Evolutionary conservation across 1,140 invertebrate species (phyloP).

Genomic region (Drosophila trapezifrons): DNA sequence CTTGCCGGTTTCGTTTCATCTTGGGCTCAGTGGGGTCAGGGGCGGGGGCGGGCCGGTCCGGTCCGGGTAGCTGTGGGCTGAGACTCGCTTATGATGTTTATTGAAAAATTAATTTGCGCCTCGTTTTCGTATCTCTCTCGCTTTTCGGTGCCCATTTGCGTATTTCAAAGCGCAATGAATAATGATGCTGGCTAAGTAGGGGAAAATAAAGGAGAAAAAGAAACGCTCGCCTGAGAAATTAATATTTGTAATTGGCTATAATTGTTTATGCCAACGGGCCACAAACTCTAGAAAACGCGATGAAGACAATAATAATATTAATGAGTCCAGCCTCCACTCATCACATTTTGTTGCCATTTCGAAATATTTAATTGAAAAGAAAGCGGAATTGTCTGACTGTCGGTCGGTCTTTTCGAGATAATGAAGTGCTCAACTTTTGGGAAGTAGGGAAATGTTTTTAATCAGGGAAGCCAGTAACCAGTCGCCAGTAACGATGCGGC

Average conservation of each 20-base stretch:
- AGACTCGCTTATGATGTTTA: constrained; percentile 78
- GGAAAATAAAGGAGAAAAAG: constrained; percentile 40
- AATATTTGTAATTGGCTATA: constrained; percentile 83
- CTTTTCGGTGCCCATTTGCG: constrained; percentile 72
- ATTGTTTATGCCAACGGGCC: constrained; percentile 72
- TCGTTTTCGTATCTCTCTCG: constrained; percentile 55
- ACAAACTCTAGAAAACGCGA: constrained; percentile 31
- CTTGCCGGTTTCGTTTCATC: constrained; percentile 74
- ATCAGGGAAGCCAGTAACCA: constrained; percentile 29
- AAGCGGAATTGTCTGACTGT: constrained; percentile 48
- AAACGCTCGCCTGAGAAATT: constrained; percentile 76
- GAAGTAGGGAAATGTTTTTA: constrained; percentile 52
- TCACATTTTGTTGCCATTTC: constrained; percentile 54
- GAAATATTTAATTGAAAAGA: constrained; percentile 78
- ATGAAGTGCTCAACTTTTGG: constrained; percentile 65
- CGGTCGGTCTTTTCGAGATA: constrained; percentile 21
- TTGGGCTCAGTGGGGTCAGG: constrained; percentile 32
- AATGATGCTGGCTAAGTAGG: constrained; percentile 68
- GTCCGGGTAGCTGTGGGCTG: constrained; percentile 7
- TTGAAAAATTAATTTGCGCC: constrained; percentile 83
- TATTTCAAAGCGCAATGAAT: constrained; percentile 80
- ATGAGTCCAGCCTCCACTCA: constrained; percentile 33
- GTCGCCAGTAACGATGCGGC: constrained; percentile 10
- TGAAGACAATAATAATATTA: constrained; percentile 58
- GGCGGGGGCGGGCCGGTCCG: constrained; percentile 10